Base-by-base conservation (phyloP, 2,888 invertebrate species). In the Nezara viridula region DNA sequence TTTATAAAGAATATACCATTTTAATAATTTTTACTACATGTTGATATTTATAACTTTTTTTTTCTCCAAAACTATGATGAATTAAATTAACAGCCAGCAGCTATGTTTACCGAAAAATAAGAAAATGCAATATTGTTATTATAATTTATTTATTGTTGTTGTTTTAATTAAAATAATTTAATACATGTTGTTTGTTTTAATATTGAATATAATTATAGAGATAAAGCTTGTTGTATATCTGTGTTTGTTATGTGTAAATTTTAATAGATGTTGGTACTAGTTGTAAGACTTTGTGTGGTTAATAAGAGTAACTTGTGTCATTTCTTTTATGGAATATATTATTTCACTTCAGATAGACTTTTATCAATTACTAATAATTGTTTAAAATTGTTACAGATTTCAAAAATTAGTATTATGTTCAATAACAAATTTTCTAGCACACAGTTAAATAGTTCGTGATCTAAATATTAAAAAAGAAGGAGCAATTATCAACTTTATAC, bases 201-300 rank as follows among this genome's bases (percentile, higher is more conserved):
- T 73, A 73, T 73, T 32, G 5, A 37, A 73, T 37, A 37, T 73
- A 73, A 37, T 32, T 19, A 73, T 73, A 73, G 32, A 73, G 32
- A 73, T 37, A 73, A 73, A n/a, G 66, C 66, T 73, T 73, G n/a
- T n/a, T n/a, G 19, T 37, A 37, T 73, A 37, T 73, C 66, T 73
- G 66, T 73, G 32, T 73, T 37, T 73, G 32, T 73, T 37, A 73
- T 37, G 21, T 73, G 66, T 73, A 73, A 73, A 73, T 37, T 73
- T 73, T 37, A 73, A 73, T 73, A 73, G 66, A 37, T 73, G 66
- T 73, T 73, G 66, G 66, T 73, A 73, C 32, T 73, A 73, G 66
- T 73, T 73, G 66, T 73, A 73, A 73, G 66, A 32, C 21, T 73
- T 37, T 73, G 37, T 73, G 32, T 73, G 66, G 66, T 37, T 7